These are phyloP conservation scores for Baryphthengus martii DNA, from an alignment of 2,113 vertebrate species.

Conservation along the genomic window DNA sequence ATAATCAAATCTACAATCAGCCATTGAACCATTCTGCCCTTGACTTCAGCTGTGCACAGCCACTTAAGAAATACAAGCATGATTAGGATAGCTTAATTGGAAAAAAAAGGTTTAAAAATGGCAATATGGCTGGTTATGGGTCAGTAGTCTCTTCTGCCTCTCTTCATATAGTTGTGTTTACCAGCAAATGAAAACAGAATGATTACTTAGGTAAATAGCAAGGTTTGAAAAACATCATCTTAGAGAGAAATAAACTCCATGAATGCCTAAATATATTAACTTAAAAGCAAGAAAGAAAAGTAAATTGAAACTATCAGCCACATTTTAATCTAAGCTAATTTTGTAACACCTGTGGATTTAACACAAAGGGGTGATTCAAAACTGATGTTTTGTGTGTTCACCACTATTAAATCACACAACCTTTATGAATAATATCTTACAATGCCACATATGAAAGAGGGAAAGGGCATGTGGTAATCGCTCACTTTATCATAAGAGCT, in stretches of 20 bases:
- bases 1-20: neutral
- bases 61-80: neutral
- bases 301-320: neutral
- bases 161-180: neutral
- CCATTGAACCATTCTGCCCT: neutral
- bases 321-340: neutral
- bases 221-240: neutral
- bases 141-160: neutral
- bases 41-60: neutral
- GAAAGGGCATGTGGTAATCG: neutral
- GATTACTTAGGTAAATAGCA: neutral
- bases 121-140: neutral
- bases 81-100: neutral
- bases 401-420: neutral
- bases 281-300: neutral
- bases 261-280: neutral
- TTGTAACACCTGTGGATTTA: neutral
- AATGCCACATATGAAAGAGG: neutral
- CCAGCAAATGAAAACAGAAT: neutral
- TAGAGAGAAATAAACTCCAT: neutral
- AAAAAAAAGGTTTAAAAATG: neutral
- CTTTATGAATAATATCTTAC: neutral
- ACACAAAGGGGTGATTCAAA: neutral
- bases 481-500: neutral
- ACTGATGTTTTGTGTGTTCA: neutral